A percentile compares a stretch with the other conserved stretches of the same genome.
phyloP scores from a whole-genome alignment of 92 coral and sea anemone genomes.

The Desmophyllum pertusum region DNA sequence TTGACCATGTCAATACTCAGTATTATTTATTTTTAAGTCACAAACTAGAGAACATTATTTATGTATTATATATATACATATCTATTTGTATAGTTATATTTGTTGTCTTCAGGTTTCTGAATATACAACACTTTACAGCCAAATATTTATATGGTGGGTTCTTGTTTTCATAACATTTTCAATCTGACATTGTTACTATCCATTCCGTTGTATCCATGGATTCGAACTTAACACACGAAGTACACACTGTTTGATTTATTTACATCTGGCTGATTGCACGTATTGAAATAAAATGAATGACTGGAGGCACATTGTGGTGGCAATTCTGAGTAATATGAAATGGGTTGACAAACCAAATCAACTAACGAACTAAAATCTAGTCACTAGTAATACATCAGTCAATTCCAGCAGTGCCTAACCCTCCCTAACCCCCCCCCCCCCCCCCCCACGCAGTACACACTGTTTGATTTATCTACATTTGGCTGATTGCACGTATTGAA shows the following conservation, averaged over 20 bases:
- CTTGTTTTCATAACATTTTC: neutral
- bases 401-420: no score
- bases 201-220: no score
- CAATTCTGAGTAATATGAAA: neutral
- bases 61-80: neutral
- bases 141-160: neutral
- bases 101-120: neutral
- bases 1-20: conserved; percentile 6
- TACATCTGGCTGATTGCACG: neutral
- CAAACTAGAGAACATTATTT: neutral
- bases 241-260: neutral
- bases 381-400: no score
- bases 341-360: neutral
- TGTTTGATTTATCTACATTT: neutral
- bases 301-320: neutral
- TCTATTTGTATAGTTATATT: neutral
- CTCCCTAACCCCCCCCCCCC: no score
- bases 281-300: neutral
- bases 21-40: neutral
- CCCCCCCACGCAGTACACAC: neutral
- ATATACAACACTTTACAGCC: neutral
- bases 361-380: neutral
- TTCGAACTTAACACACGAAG: neutral
- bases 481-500: neutral
- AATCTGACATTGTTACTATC: neutral